These are phyloP conservation scores for Gymnarchus niloticus DNA, from an alignment of 2,113 vertebrate genomes.

Conservation along the genomic window DNA sequence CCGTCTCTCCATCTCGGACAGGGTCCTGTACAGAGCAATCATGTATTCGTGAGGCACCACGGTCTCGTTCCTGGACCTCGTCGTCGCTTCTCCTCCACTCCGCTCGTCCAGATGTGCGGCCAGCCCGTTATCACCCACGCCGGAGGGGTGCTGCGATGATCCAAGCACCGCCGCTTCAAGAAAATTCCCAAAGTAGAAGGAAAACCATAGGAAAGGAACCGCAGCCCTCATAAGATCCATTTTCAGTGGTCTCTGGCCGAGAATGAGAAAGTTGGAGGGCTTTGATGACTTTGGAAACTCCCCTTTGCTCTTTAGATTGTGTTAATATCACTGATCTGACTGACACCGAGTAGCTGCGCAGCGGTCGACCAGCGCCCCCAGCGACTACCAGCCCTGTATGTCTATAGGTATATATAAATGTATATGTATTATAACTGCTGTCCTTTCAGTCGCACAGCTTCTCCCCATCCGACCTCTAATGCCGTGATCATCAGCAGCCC, in stretches of 20 bases:
- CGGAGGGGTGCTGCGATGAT: constrained; percentile 34
- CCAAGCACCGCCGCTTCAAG: constrained; percentile 38
- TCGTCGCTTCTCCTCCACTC: constrained; percentile 24
- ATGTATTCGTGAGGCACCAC: constrained; percentile 75
- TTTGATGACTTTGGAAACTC: constrained; percentile 54
- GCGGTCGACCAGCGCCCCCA: constrained; percentile 37
- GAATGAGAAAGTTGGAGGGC: constrained; percentile 41
- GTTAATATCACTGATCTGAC: constrained; percentile 56
- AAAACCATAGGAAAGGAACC: constrained; percentile 44
- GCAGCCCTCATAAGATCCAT: constrained; percentile 66
- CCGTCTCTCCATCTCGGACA: constrained; percentile 51
- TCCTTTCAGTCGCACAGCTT: not conserved
- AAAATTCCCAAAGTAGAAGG: constrained; percentile 44
- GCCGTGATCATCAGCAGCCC: not conserved
- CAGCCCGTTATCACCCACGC: constrained; percentile 42
- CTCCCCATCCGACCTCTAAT: not conserved
- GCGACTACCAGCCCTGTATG: not conserved
- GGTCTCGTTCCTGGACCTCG: constrained; percentile 48
- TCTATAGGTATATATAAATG: not conserved
- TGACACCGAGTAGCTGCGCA: constrained; percentile 44
- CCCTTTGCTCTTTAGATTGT: constrained; percentile 66
- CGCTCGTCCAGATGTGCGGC: constrained; percentile 57
- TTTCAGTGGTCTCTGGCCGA: constrained; percentile 48
- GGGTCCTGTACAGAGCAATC: constrained; percentile 70
- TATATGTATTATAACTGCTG: not conserved